Conservation (phyloP, 2,888 invertebrate species). For the Pollenia amentaria region DNA sequence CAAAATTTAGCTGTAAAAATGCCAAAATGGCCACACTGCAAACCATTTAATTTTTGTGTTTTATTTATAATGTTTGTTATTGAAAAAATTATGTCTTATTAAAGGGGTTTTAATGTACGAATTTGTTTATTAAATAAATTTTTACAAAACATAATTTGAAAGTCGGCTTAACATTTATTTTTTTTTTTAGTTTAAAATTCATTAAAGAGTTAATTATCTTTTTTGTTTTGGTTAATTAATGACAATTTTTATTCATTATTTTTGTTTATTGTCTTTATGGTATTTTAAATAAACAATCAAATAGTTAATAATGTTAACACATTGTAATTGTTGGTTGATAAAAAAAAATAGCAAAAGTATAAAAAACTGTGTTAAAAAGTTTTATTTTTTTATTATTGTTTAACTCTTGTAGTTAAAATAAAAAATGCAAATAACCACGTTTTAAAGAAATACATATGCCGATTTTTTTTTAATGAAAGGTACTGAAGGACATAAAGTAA, state of each 20-base stretch:
- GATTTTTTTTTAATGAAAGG: neutral
- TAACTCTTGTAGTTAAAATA: conserved; percentile 16
- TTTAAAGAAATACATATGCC: neutral
- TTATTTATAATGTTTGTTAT: too few relatives aligned
- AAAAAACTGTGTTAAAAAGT: neutral
- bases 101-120: conserved; percentile 20
- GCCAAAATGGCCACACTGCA: too few relatives aligned
- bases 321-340: conserved; percentile 32
- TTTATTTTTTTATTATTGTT: neutral
- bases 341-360: neutral
- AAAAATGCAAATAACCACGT: conserved; percentile 34
- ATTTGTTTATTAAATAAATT: neutral
- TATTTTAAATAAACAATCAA: neutral
- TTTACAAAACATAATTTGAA: conserved; percentile 37
- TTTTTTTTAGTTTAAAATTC: conserved; percentile 12
- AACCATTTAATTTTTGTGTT: too few relatives aligned
- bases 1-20: too few relatives aligned
- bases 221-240: conserved; percentile 24
- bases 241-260: conserved; percentile 21
- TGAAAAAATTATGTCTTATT: conserved; percentile 30
- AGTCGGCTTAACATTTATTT: conserved; percentile 22
- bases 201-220: conserved; percentile 23
- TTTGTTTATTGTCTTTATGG: neutral
- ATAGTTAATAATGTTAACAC: conserved; percentile 59
- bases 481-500: conserved; percentile 50